Evolutionary conservation across 2,888 invertebrate species (phyloP).

Genomic region (Drosophila mimetica): DNA sequence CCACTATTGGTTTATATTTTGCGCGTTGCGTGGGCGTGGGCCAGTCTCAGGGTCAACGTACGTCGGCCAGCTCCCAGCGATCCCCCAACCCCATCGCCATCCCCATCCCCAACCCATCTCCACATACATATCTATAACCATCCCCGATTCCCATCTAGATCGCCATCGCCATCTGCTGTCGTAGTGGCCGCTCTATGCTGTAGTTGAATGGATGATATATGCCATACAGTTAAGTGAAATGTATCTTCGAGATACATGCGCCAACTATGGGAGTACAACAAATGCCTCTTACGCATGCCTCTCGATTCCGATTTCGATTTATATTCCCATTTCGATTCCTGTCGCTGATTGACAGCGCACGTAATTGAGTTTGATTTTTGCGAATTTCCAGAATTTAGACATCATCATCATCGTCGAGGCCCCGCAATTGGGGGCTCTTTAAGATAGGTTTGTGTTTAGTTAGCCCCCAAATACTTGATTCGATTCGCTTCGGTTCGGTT

Average conservation of each 20-base stretch:
- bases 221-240: slow-evolving; percentile 75
- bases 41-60: slow-evolving; percentile 77
- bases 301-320: slow-evolving; percentile 40
- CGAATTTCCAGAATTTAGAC: slow-evolving; percentile 73
- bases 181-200: slow-evolving; percentile 45
- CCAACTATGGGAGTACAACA: slow-evolving; percentile 50
- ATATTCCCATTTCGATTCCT: slow-evolving; percentile 64
- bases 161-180: slow-evolving; percentile 62
- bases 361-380: slow-evolving; percentile 80
- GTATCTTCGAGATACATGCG: slow-evolving; percentile 69
- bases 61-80: slow-evolving; percentile 43
- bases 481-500: slow-evolving; percentile 13
- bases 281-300: slow-evolving; percentile 76
- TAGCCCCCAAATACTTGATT: slow-evolving; percentile 70
- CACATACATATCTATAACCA: not conserved
- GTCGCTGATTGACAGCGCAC: slow-evolving; percentile 71
- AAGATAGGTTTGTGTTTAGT: slow-evolving; percentile 77
- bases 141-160: slow-evolving; percentile 35
- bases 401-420: slow-evolving; percentile 48
- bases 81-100: slow-evolving; percentile 15
- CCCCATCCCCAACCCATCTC: slow-evolving; percentile 8
- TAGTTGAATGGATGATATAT: slow-evolving; percentile 70
- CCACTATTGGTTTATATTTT: slow-evolving; percentile 70
- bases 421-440: slow-evolving; percentile 35
- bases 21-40: slow-evolving; percentile 70